Evolutionary conservation across 2,888 invertebrate species (phyloP), one percentile per base, ranked within the genome.

Genomic region (Schizaphis graminum): DNA sequence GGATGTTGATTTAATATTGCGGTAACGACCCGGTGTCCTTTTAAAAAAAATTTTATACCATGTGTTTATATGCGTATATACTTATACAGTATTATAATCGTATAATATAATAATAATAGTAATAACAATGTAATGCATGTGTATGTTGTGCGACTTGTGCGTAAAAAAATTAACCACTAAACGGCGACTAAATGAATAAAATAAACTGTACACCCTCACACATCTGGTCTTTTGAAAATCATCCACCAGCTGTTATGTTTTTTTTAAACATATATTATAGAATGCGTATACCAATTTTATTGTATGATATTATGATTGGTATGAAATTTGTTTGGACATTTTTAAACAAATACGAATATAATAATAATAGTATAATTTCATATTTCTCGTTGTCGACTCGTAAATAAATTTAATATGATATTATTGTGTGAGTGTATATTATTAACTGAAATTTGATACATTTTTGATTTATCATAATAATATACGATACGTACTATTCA

Each of bases 1-100:
- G 91, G 85, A 86, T 67, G 92, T 61, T 67, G 61, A 49, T 67
- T 87, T 87, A 56, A 49, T 41, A 87, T 92, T 49, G 47, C 61
- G 24, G 61, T 61, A 92, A 86, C 53, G 84, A 85, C 26, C n/a
- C 44, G 21, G 24, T n/a, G n/a, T 91, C 44, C 47, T 26, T 49
- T 21, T 90, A 24, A 28, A 13, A n/a, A 44, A 57, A 47, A 53
- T 8, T 28, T 41, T 35, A 28, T 56, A 5, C n/a, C 49, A 4
- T 4, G 8, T 11, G 44, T 85, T 8, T 85, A 21, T 8, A 13
- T 4, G 8, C 26, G 44, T 85, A 16, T 85, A 21, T 8, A 13
- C 41, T 5, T 84, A 21, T 24, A 26, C 26, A 44, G 41, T 44
- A 44, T 44, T 44, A 44, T 44, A 85, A 84, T 85, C 24, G 26